Evolutionary conservation across 1,140 invertebrate species (phyloP), one percentile per base, ranked within the genome.

Genomic region (Armadillidium nasatum): DNA sequence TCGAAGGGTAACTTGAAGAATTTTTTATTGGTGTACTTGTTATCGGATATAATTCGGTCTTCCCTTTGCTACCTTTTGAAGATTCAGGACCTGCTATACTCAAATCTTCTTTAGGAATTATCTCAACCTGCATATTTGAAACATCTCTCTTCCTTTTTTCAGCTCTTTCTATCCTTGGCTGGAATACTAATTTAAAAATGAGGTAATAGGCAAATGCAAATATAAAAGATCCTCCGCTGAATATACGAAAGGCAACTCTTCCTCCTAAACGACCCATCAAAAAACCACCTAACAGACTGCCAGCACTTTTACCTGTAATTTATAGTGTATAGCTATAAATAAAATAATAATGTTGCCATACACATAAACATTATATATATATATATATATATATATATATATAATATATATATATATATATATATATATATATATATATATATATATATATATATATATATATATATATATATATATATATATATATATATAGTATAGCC

Each of bases 241-340:
- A 80, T 21, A 80, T 74, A 71, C 77, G 79, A 50, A 80, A 80
- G 13, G 79, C 67, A 4, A 76, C 45, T 4, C 68, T 70, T 1
- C 76, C 73, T 10, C 76, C 77, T 13, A 80, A 68, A 2, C 44
- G 73, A 33, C 43, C 19, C 79, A 80, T 80, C 19, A 80, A 23
- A 74, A 69, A 80, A 10, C 79, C 76, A 10, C 79, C 79, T 7
- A 78, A 72, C 11, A 80, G 73, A 68, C 79, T 80, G 19, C 79
- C 79, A 22, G 23, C 72, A 44, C 79, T 78, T 44, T 80, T 80
- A 10, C 79, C 79, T 80, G 79, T 7, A 60, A 73, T 50, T 0
- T 22, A 19, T 19, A 73, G 43, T 72, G 7, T 9, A 70, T 11
- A 22, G 33, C 2, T 74, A n/a, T 2, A 7, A 19, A 7, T 19